Evolutionary conservation across 2,888 invertebrate species (phyloP), one percentile per base, ranked within the genome.

Genomic region (Sarcophaga caerulescens): DNA sequence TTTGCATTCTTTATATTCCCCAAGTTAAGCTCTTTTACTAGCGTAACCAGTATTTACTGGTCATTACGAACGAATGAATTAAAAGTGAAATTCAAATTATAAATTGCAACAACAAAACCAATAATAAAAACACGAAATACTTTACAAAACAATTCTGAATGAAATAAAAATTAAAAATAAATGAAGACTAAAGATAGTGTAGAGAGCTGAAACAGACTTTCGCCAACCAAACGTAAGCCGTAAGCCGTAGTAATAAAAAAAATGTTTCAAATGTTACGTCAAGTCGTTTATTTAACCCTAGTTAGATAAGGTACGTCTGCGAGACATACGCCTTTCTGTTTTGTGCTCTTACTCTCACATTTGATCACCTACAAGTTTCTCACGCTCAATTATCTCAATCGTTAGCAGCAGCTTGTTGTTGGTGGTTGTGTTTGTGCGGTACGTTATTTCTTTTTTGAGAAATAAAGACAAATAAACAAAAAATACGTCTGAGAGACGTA

Each of bases 21-120:
- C 25, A 47, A 63, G 21, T 70, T 65, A 23, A 62, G 23, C 69
- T 75, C 57, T 59, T 81, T 70, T 35, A 35, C 59, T 70, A 70
- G 11, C 4, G 66, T 68, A 81, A 81, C 81, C 74, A 62, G 74
- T 74, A 81, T 70, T 81, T 81, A 81, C 81, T 75, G 81, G 63
- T 63, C 75, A 76, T 81, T 81, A 81, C 70, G 65, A 81, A 76
- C 63, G 63, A 35, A 35, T 35, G 63, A 79, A 81, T 52, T 45
- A 25, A 11, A 75, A 52, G 47, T 14, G 44, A 80, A 73, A 73
- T 73, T 80, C 14, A 80, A 60, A 73, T 73, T 73, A 73, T 25
- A 65, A 66, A 79, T 35, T n/a, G 35, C 1, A 52, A 70, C 14
- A 21, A 14, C 23, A 57, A 57, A 2, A 47, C 60, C 11, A 71